A percentile compares a stretch with the other conserved stretches of the same genome.
Conservation (phyloP, 2,888 invertebrate genomes). For the Pegoplata infirma region DNA sequence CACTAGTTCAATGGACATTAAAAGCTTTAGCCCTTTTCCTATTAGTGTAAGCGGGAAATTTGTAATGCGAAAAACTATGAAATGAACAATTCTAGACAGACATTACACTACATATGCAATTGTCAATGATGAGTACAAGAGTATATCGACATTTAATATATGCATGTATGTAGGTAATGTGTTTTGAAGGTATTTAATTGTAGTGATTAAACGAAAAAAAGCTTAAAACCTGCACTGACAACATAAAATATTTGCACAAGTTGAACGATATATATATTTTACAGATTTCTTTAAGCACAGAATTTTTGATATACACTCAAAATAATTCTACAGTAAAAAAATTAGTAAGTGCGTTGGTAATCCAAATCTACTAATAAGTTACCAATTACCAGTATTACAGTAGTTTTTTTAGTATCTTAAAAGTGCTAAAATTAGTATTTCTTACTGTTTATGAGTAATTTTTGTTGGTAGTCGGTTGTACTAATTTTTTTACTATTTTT, state of each 20-base stretch:
- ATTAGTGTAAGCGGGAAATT: constrained; percentile 60
- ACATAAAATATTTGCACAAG: neutral
- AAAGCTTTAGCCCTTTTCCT: constrained; percentile 54
- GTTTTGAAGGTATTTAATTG: neutral
- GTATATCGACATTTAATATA: constrained; percentile 27
- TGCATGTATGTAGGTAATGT: neutral
- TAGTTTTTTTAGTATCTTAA: no score
- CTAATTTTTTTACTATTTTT: no score
- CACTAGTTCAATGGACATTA: constrained; percentile 54
- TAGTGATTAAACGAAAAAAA: neutral
- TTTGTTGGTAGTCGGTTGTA: no score
- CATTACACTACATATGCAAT: constrained; percentile 17
- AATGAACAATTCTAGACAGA: constrained; percentile 12
- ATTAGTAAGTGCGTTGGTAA: no score
- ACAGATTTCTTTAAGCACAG: no score
- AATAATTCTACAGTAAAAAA: no score
- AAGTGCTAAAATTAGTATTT: no score
- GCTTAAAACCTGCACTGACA: neutral
- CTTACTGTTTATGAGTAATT: no score
- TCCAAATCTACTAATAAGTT: no score
- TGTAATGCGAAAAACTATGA: neutral
- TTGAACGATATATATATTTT: no score
- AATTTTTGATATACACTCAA: no score
- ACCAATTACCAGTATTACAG: no score
- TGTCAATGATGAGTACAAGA: constrained; percentile 30